Percentiles rank a stretch among this genome's conserved stretches.
Evolutionary conservation across 2,888 invertebrate genomes (phyloP).

Genomic region (Drosophila neutralis): DNA sequence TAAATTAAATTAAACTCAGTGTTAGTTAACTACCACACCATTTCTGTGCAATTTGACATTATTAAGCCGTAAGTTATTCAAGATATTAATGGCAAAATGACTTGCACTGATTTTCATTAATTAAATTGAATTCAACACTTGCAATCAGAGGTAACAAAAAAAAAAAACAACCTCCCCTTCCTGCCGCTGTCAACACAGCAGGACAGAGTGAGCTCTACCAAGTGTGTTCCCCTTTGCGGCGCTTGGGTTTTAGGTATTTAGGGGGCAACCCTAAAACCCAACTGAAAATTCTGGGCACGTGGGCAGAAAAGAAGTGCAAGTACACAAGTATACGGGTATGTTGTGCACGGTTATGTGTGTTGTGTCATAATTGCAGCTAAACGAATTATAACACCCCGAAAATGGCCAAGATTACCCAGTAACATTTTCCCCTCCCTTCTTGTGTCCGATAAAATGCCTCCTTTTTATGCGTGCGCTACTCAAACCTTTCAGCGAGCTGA

Average conservation of each 20-base stretch:
- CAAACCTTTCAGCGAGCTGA: conserved; percentile 58
- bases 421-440: not conserved
- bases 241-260: conserved; percentile 31
- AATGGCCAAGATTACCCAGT: conserved; percentile 45
- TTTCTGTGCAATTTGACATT: not conserved
- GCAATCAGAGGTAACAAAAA: conserved; percentile 29
- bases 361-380: conserved; percentile 82
- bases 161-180: conserved; percentile 1
- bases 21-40: not conserved
- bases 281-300: conserved; percentile 56
- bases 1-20: not conserved
- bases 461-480: conserved; percentile 60
- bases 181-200: conserved; percentile 51
- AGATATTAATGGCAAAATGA: conserved; percentile 2
- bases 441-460: conserved; percentile 14
- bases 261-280: conserved; percentile 41
- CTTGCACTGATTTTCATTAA: conserved; percentile 14
- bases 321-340: conserved; percentile 18
- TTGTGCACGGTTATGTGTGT: conserved; percentile 46
- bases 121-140: conserved; percentile 45
- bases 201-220: conserved; percentile 43
- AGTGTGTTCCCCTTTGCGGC: conserved; percentile 35
- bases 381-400: conserved; percentile 80
- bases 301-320: conserved; percentile 53
- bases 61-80: not conserved